Percentiles rank a stretch among this genome's conserved stretches.
Evolutionary conservation across 2,113 vertebrate species (phyloP).

Genomic region (Eulemur macaco): DNA sequence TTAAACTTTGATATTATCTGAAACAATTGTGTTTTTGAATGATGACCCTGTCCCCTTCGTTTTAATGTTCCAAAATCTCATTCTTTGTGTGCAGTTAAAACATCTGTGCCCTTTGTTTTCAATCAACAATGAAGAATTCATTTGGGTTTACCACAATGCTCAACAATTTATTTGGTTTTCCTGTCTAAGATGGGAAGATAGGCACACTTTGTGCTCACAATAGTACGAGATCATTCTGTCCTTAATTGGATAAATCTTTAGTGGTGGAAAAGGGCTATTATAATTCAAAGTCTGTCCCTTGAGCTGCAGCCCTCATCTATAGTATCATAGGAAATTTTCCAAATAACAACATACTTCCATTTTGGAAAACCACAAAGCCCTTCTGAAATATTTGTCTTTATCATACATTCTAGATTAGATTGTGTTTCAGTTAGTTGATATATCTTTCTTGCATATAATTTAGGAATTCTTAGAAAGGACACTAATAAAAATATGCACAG

Average conservation of each 20-base stretch:
- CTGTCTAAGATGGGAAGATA: not conserved
- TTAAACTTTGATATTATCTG: slow-evolving; percentile 10
- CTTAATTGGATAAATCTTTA: not conserved
- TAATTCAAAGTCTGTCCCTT: not conserved
- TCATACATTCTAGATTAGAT: not conserved
- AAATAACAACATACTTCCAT: not conserved
- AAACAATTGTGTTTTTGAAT: not conserved
- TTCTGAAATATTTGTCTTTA: not conserved
- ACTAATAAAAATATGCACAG: not conserved
- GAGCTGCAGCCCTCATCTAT: not conserved
- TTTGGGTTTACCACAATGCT: not conserved
- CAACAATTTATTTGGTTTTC: not conserved
- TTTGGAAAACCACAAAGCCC: not conserved
- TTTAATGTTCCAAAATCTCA: slow-evolving; percentile 45
- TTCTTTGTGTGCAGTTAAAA: slow-evolving; percentile 36
- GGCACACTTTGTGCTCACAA: not conserved
- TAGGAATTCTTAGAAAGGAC: not conserved
- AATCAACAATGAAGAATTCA: slow-evolving; percentile 32
- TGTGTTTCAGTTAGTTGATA: not conserved
- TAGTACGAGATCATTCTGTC: not conserved
- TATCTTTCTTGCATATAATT: not conserved
- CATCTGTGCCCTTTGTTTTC: slow-evolving; percentile 56
- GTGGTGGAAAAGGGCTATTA: not conserved
- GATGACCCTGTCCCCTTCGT: not conserved
- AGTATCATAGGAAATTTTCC: not conserved